A percentile compares a stretch with the other conserved stretches of the same genome.
Evolutionary conservation across 2,113 vertebrate genomes (phyloP).

Genomic region (Thinocorus orbignyianus): DNA sequence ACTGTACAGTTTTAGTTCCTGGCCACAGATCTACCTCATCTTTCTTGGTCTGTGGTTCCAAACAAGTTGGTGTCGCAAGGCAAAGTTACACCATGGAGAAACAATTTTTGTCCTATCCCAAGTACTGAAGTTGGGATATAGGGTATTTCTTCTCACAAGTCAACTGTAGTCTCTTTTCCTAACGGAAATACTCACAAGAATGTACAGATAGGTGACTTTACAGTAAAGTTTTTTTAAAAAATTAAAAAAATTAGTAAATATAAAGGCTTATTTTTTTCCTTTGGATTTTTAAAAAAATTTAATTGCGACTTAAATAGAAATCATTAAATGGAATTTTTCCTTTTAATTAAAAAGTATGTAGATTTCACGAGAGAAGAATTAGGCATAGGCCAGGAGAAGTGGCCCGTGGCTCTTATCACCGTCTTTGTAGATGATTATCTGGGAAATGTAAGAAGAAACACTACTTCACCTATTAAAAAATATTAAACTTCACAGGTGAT

Average conservation of each 20-base stretch:
- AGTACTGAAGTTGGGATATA: background rate
- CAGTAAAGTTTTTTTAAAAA: background rate
- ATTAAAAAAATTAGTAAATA: background rate
- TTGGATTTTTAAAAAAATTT: background rate
- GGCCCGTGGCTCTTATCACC: background rate
- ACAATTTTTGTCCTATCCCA: background rate
- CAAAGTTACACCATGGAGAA: background rate
- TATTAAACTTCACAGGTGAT: background rate
- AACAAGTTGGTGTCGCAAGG: background rate
- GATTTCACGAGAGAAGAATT: background rate
- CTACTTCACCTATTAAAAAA: background rate
- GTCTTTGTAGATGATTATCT: background rate
- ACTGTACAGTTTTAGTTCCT: background rate
- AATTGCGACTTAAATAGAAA: background rate
- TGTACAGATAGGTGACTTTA: background rate
- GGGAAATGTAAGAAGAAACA: background rate
- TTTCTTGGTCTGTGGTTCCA: background rate
- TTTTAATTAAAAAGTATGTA: background rate
- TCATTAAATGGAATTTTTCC: background rate
- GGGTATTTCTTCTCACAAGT: background rate
- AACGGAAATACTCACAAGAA: background rate
- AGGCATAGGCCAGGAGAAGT: background rate
- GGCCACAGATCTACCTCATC: background rate
- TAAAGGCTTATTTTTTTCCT: background rate
- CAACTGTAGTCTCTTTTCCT: background rate